These are phyloP conservation scores for Capromys pilorides DNA, from an alignment of 2,797 vertebrate species.

Conservation along the genomic window DNA sequence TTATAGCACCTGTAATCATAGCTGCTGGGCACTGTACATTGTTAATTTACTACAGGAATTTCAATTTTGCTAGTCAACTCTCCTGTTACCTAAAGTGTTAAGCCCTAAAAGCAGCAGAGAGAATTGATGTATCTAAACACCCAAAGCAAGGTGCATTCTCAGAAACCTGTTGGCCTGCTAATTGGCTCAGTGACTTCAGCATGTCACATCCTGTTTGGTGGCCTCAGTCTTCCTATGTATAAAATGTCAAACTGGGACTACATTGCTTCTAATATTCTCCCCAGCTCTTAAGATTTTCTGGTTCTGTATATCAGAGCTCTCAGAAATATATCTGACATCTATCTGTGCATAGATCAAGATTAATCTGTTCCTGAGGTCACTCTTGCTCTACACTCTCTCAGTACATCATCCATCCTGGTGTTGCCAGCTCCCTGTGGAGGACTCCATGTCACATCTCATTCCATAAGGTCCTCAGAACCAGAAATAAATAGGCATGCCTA, in stretches of 20 bases:
- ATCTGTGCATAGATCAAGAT: constrained; percentile 39
- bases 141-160: not conserved
- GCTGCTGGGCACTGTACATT: constrained; percentile 42
- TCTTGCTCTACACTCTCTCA: constrained; percentile 11
- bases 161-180: not conserved
- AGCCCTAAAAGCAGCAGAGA: constrained; percentile 46
- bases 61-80: constrained; percentile 63
- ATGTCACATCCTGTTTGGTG: not conserved
- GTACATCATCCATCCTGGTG: constrained; percentile 54
- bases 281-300: constrained; percentile 18
- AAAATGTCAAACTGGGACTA: not conserved
- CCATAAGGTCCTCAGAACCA: constrained; percentile 67
- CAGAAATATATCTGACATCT: constrained; percentile 30
- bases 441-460: constrained; percentile 70
- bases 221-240: not conserved
- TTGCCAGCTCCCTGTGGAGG: constrained; percentile 63
- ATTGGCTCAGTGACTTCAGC: not conserved
- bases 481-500: constrained; percentile 74
- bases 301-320: constrained; percentile 22
- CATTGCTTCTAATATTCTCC: not conserved
- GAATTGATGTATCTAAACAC: not conserved
- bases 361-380: constrained; percentile 68
- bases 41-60: constrained; percentile 71
- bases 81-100: not conserved
- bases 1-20: constrained; percentile 63